These are phyloP conservation scores for Crax fasciolata DNA, from an alignment of 2,797 vertebrate genomes.

Conservation along the genomic window DNA sequence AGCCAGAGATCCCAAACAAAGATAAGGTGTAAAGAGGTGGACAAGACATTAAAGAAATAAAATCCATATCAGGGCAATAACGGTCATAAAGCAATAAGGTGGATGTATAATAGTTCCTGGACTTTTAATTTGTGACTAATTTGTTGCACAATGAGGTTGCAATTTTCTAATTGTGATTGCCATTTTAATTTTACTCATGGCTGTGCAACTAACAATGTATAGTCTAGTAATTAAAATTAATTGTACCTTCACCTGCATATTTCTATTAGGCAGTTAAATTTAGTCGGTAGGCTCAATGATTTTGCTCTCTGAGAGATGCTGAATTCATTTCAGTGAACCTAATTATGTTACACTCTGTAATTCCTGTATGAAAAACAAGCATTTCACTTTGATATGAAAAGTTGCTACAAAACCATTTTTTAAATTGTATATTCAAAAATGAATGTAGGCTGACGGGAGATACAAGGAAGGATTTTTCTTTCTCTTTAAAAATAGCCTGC, in stretches of 20 bases:
- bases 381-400: constrained; percentile 70
- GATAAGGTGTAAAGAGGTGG: constrained; percentile 60
- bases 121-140: constrained; percentile 91
- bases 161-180: constrained; percentile 98
- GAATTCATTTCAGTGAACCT: constrained; percentile 74
- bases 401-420: constrained; percentile 54
- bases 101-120: constrained; percentile 77
- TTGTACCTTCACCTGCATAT: constrained; percentile 91
- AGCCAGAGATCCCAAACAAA: constrained; percentile 54
- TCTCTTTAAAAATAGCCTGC: background rate
- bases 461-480: background rate
- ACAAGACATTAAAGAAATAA: constrained; percentile 63
- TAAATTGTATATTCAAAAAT: constrained; percentile 11
- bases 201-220: constrained; percentile 91
- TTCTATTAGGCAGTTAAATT: constrained; percentile 86
- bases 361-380: constrained; percentile 74
- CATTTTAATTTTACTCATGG: constrained; percentile 98
- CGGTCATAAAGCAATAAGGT: constrained; percentile 73
- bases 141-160: constrained; percentile 94
- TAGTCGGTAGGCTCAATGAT: constrained; percentile 81
- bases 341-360: constrained; percentile 79
- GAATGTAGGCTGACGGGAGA: background rate
- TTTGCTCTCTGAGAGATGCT: constrained; percentile 78
- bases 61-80: constrained; percentile 67
- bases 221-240: constrained; percentile 95